phyloP scores from a whole-genome alignment of 1,140 invertebrate species.

The Eciton burchellii region DNA sequence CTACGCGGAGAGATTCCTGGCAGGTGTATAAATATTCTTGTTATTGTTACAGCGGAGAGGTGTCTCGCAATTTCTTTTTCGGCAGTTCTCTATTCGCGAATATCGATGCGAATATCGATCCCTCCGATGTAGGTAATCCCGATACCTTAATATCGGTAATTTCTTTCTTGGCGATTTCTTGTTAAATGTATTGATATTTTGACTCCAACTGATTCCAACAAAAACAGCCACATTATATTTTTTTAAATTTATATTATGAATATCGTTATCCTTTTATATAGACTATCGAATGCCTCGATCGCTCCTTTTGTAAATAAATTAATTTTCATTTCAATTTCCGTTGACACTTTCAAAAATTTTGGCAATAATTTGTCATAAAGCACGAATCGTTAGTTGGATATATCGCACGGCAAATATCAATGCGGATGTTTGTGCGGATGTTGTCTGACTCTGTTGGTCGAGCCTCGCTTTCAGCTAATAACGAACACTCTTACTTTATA shows the following conservation, averaged over 20 bases:
- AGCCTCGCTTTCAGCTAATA: slow-evolving; percentile 4
- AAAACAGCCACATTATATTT: no score
- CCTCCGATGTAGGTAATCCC: not conserved
- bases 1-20: slow-evolving; percentile 46
- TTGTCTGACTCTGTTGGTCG: not conserved
- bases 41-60: slow-evolving; percentile 15
- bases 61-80: slow-evolving; percentile 34
- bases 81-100: not conserved
- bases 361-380: not conserved
- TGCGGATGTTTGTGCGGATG: not conserved
- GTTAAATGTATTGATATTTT: no score
- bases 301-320: not conserved
- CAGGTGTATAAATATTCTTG: slow-evolving; percentile 62
- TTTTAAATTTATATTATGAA: no score
- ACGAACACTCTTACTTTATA: not conserved
- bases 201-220: no score
- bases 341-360: not conserved
- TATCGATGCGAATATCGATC: not conserved
- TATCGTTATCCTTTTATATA: not conserved
- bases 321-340: not conserved
- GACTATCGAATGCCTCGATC: not conserved
- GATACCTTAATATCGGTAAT: not conserved
- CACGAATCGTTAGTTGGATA: no score
- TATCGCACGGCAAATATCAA: not conserved
- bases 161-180: not conserved